A percentile compares a stretch with the other conserved stretches of the same genome.
Evolutionary conservation across 2,888 invertebrate genomes (phyloP).

Genomic region (Metellina segmentata): DNA sequence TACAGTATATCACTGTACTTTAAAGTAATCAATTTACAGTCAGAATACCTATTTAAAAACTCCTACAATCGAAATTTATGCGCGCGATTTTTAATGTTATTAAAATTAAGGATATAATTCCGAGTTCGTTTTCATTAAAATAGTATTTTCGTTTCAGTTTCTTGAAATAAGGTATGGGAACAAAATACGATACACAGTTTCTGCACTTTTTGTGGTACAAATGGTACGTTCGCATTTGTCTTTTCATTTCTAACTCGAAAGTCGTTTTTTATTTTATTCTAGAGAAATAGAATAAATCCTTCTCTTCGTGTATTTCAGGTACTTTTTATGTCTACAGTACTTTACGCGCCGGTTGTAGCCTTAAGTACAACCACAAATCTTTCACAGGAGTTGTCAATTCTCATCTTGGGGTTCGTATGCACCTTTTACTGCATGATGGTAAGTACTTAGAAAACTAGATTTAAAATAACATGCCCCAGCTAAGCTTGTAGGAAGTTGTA

Average conservation of each 20-base stretch:
- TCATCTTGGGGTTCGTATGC: slow-evolving; percentile 35
- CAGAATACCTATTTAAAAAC: no score
- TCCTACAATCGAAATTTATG: no score
- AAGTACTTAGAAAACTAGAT: neutral
- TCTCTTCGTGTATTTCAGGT: no score
- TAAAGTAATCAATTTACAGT: no score
- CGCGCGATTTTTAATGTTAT: neutral
- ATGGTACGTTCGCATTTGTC: slow-evolving; percentile 14
- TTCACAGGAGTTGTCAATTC: slow-evolving; percentile 21
- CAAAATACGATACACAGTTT: slow-evolving; percentile 4
- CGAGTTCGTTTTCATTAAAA: neutral
- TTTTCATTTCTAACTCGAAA: neutral
- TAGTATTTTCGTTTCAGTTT: slow-evolving; percentile 16
- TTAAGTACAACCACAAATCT: slow-evolving; percentile 32
- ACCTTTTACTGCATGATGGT: slow-evolving; percentile 33
- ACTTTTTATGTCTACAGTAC: neutral
- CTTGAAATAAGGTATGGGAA: slow-evolving; percentile 50
- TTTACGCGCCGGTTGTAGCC: slow-evolving; percentile 27
- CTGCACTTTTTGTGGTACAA: slow-evolving; percentile 23
- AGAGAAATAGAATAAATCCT: no score
- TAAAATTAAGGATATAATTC: neutral
- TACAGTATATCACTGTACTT: no score
- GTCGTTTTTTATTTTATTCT: neutral
- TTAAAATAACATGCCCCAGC: no score
- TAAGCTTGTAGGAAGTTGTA: neutral